Evolutionary conservation across 2,888 invertebrate species (phyloP).

Genomic region (Callinectes sapidus): DNA sequence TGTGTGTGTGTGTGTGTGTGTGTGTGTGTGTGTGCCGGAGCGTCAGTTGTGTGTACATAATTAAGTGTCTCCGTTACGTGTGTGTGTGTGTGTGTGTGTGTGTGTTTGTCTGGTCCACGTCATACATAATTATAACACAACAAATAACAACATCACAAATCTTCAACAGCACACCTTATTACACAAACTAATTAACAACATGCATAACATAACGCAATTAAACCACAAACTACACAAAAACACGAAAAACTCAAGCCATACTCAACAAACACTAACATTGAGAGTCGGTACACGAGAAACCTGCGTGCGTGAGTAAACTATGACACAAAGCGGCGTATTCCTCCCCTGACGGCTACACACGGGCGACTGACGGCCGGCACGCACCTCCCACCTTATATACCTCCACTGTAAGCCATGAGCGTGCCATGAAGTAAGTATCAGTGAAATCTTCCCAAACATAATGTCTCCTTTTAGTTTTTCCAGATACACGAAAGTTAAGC

Average conservation of each 20-base stretch:
- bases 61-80: neutral
- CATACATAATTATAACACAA: neutral
- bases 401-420: neutral
- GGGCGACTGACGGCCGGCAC: neutral
- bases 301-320: neutral
- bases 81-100: neutral
- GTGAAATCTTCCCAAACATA: neutral
- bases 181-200: neutral
- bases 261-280: slow-evolving; percentile 29
- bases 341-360: neutral
- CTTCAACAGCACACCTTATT: neutral
- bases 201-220: neutral
- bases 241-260: neutral
- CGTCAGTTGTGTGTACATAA: slow-evolving; percentile 16
- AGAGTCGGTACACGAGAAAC: neutral
- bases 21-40: slow-evolving; percentile 4
- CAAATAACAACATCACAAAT: neutral
- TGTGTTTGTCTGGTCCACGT: neutral
- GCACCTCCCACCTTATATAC: neutral
- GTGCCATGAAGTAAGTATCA: neutral
- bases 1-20: slow-evolving; percentile 41
- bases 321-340: neutral
- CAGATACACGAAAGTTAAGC: neutral
- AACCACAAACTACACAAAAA: neutral
- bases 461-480: neutral